These are phyloP conservation scores for Sweltsa coloradensis DNA, from an alignment of 1,140 invertebrate genomes.

Conservation along the genomic window DNA sequence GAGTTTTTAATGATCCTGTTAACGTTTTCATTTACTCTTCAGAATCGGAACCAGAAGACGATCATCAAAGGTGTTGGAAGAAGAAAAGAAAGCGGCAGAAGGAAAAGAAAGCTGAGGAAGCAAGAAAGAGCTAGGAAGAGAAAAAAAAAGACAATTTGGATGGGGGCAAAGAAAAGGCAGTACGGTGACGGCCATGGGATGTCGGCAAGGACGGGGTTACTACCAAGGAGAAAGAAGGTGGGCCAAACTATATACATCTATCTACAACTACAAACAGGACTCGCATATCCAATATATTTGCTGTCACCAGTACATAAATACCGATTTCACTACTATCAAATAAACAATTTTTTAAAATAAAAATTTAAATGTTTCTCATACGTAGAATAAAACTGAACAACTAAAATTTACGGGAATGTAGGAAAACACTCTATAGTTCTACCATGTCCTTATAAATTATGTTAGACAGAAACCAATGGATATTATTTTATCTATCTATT, in stretches of 20 bases:
- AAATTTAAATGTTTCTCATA: too few relatives aligned
- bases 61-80: constrained; percentile 18
- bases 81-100: constrained; percentile 31
- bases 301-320: too few relatives aligned
- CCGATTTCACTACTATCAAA: too few relatives aligned
- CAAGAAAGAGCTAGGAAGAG: constrained; percentile 27
- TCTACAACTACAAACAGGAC: too few relatives aligned
- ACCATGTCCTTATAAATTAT: too few relatives aligned
- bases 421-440: too few relatives aligned
- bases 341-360: too few relatives aligned
- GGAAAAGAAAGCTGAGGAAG: constrained; percentile 27
- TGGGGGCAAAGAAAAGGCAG: constrained; percentile 27
- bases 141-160: constrained; percentile 19
- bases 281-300: too few relatives aligned
- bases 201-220: constrained; percentile 37
- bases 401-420: too few relatives aligned
- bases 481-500: too few relatives aligned
- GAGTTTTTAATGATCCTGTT: not conserved
- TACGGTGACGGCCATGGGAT: constrained; percentile 55
- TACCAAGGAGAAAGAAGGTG: not conserved
- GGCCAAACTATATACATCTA: not conserved
- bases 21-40: not conserved
- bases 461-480: too few relatives aligned
- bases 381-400: too few relatives aligned
- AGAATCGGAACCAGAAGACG: constrained; percentile 23